These are phyloP conservation scores for Fopius arisanus DNA, from an alignment of 1,140 invertebrate genomes.

Conservation along the genomic window DNA sequence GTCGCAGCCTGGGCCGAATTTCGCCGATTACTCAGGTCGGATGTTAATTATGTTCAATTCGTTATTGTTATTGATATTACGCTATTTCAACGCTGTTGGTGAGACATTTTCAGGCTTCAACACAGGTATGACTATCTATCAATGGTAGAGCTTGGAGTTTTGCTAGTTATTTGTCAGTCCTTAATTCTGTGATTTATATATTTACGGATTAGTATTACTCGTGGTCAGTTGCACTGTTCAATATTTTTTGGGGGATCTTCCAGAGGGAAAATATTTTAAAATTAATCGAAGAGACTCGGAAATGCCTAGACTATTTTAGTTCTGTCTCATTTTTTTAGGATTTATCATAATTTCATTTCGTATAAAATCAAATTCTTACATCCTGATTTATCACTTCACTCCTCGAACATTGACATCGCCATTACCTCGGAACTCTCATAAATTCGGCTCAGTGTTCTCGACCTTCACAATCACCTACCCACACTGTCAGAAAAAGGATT, in stretches of 20 bases:
- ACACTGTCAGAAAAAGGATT: background rate
- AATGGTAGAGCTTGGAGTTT: slow-evolving; percentile 9
- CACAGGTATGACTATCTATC: background rate
- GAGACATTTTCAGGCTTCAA: background rate
- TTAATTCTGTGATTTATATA: background rate
- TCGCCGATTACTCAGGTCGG: slow-evolving; percentile 16
- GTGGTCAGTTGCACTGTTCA: too few species aligned
- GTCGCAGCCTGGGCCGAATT: slow-evolving; percentile 37
- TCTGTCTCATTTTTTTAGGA: too few species aligned
- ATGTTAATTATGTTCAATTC: background rate
- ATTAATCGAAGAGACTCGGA: too few species aligned
- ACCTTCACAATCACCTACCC: background rate
- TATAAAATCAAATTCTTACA: too few species aligned
- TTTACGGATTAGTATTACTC: too few species aligned
- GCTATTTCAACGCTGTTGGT: background rate
- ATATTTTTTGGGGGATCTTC: too few species aligned
- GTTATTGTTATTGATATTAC: background rate
- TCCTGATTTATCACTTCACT: too few species aligned
- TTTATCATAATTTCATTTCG: too few species aligned
- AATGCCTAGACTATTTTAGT: too few species aligned
- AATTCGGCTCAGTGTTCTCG: slow-evolving; percentile 29
- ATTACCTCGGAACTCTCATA: slow-evolving; percentile 2
- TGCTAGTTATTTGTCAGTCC: slow-evolving; percentile 12
- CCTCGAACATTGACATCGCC: background rate
- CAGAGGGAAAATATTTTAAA: too few species aligned